Base-by-base conservation (phyloP, 2,797 vertebrate species). In the Staurois parvus region DNA sequence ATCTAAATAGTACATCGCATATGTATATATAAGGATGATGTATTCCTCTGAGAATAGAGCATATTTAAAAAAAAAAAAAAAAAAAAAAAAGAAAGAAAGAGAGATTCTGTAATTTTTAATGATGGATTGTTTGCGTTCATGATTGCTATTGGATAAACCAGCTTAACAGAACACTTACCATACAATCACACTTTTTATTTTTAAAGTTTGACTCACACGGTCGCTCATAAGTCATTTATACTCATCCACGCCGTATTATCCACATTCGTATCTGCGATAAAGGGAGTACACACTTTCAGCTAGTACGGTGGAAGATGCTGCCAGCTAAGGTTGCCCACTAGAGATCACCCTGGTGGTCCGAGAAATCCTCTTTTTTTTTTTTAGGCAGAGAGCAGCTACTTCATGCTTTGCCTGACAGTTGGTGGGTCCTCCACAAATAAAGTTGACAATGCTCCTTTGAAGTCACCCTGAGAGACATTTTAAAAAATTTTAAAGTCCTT, bases 1-100 rank as follows among this genome's bases (percentile, higher is more conserved):
- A 93, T 89, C 93, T 91, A 93, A 94, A 94, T 93, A 91, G 90
- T 92, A 92, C 92, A 93, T 92, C 92, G 91, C 89, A 84, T 94
- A 93, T 95, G 94, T 95, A 94, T 92, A 95, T 95, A 95, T 91
- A 91, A 91, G 89, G 92, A 91, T 93, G 93, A 90, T 92, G 92
- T 93, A 94, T 92, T 93, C 91, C 90, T 85, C 89, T 87, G 91
- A 92, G 92, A 91, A 91, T 92, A 92, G 93, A 92, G 91, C 94
- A 85, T 94, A 94, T 95, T 95, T 94, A 91, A 95, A 92, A 19
- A 19, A 13, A 52, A 52, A 48, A 48, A 48, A 13, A 62, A 85
- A 48, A 48, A 17, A 62, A 80, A 34, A 4, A 34, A 6, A 37
- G 34, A 62, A 80, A 34, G 3, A 34, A 6, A 37, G 34, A 37